Percentiles rank a stretch among this genome's conserved stretches.
Evolutionary conservation across 2,888 invertebrate genomes (phyloP).

Genomic region (Caenorhabditis afra): DNA sequence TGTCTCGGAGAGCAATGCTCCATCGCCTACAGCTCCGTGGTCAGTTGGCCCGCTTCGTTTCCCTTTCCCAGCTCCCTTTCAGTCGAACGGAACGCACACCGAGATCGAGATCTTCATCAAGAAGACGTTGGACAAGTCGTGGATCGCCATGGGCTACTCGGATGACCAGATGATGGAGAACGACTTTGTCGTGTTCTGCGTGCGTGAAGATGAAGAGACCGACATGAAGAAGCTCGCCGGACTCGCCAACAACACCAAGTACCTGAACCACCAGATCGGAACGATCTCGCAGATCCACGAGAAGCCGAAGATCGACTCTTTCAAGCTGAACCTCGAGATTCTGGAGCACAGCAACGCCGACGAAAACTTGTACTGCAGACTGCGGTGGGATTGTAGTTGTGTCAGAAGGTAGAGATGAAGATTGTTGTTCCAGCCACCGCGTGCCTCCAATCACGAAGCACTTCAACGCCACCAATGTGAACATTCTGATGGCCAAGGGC

Average conservation of each 20-base stretch:
- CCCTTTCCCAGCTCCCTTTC: no score
- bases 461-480: constrained; percentile 37
- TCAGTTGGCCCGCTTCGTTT: constrained; percentile 11
- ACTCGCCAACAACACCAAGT: constrained; percentile 34
- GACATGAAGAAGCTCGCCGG: constrained; percentile 20
- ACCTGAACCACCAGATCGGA: constrained; percentile 37
- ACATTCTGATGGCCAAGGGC: constrained; percentile 49
- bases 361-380: constrained; percentile 39
- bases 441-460: constrained; percentile 34
- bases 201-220: constrained; percentile 31
- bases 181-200: constrained; percentile 54
- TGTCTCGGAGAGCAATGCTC: constrained; percentile 39
- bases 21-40: constrained; percentile 37
- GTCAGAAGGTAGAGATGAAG: neutral
- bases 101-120: constrained; percentile 50
- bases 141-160: constrained; percentile 45
- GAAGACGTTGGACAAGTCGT: constrained; percentile 39
- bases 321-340: constrained; percentile 25
- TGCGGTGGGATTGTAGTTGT: constrained; percentile 18
- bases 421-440: constrained; percentile 10
- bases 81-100: constrained; percentile 52
- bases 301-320: constrained; percentile 16
- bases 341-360: constrained; percentile 35
- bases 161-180: constrained; percentile 44
- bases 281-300: constrained; percentile 13